Base-by-base conservation (phyloP, 2,888 invertebrate genomes). In the Embidobia sp. region DNA sequence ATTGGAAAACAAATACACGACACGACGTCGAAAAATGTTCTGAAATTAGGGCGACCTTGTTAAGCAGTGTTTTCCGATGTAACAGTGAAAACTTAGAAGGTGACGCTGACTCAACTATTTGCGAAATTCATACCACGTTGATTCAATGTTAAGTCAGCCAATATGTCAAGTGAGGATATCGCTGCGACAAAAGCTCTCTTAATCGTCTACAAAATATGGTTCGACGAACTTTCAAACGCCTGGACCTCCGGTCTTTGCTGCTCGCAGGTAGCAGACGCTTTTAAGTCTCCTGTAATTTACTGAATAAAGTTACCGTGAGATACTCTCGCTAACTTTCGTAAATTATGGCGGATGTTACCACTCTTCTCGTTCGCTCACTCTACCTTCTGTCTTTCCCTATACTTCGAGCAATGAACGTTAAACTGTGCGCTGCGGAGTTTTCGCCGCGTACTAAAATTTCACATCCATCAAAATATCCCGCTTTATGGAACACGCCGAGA, bases 251-350 rank as follows among this genome's bases (percentile, higher is more conserved):
- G 66, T 26, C 70, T 59, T 72, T 44, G 57, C 46, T 40, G 29
- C 61, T 55, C 44, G 27, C 73, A 77, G 73, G 73, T 85, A 82
- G 81, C 84, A 81, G 82, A 83, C 80, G 83, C 84, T 83, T 84
- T 84, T 81, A 81, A 83, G 84, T 83, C 83, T 80, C 81, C 70
- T 80, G 82, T 85, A 85, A 85, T 85, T 84, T 84, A 81, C 79
- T 78, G 85, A 85, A 84, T 84, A 82, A 84, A 85, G 83, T 86
- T 85, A 80, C 79, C 77, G 72, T 57, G 79, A 66, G 74, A 74
- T 75, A 79, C 78, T 78, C 79, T 59, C 59, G 67, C 73, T 57
- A 82, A 80, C 80, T 83, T 81, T 70, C 78, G 79, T 78, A 79
- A 81, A 67, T 83, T 81, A 78, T 72, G 74, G 77, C 46, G 66